A percentile compares a stretch with the other conserved stretches of the same genome.
Evolutionary conservation across 2,113 vertebrate species (phyloP).

Genomic region (Elephas maximus): DNA sequence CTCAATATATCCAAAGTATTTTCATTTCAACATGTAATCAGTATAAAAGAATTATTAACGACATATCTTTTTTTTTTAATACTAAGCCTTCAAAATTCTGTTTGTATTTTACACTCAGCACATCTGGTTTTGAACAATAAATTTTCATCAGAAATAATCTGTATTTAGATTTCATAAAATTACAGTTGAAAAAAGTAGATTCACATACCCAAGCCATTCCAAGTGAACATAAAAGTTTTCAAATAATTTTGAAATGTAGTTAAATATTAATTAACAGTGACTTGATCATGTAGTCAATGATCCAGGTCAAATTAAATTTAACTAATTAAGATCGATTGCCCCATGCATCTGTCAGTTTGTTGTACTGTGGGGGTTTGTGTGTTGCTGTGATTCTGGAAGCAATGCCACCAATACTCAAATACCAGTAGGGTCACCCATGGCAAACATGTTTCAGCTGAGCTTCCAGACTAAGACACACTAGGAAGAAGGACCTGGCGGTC

Average conservation of each 20-base stretch:
- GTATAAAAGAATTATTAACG: background rate
- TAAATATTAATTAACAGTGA: slow-evolving; percentile 4
- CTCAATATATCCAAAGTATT: background rate
- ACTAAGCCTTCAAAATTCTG: background rate
- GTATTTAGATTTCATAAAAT: background rate
- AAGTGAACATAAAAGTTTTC: background rate
- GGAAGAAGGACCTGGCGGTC: too few species aligned
- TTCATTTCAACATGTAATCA: background rate
- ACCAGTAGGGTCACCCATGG: too few species aligned
- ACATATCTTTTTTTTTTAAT: background rate
- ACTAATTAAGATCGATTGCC: background rate
- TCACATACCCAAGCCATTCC: background rate
- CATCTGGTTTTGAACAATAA: background rate
- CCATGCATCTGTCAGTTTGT: too few species aligned
- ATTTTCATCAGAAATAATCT: background rate
- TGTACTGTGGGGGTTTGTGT: too few species aligned
- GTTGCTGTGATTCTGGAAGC: too few species aligned
- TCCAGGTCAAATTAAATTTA: background rate
- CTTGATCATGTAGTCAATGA: background rate
- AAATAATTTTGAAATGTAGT: background rate
- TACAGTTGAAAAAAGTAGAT: background rate
- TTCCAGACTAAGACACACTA: too few species aligned
- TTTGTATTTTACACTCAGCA: background rate
- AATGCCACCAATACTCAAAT: too few species aligned
- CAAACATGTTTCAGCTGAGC: too few species aligned